A percentile compares a stretch with the other conserved stretches of the same genome.
Conservation (phyloP, 2,113 vertebrate genomes). For the Cisticola juncidis region DNA sequence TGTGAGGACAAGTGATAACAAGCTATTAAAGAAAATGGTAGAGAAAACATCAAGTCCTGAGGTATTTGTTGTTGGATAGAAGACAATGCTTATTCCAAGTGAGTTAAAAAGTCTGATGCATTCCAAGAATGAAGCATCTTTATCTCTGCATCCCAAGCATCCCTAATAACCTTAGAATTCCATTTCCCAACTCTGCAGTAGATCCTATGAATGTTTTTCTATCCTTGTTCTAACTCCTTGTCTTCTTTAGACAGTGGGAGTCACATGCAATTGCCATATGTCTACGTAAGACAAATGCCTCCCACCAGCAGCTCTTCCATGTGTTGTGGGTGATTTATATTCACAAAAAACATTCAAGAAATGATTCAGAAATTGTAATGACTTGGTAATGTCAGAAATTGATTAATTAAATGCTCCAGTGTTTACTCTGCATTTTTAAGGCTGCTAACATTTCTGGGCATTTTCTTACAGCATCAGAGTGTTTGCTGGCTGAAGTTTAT, state of each 20-base stretch:
- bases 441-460: constrained; percentile 26
- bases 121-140: neutral
- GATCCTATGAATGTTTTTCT: neutral
- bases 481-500: constrained; percentile 54
- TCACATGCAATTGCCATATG: neutral
- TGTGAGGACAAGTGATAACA: neutral
- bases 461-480: constrained; percentile 7
- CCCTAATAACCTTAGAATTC: neutral
- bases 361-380: constrained; percentile 45
- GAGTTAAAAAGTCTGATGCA: neutral
- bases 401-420: constrained; percentile 52
- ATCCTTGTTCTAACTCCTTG: neutral
- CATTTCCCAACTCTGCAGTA: neutral
- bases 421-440: constrained; percentile 32
- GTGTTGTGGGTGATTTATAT: constrained; percentile 23
- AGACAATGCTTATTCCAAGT: neutral
- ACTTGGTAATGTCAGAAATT: constrained; percentile 47
- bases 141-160: neutral
- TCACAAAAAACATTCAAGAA: constrained; percentile 29
- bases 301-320: neutral
- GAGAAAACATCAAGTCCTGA: neutral
- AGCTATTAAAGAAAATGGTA: neutral
- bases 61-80: neutral
- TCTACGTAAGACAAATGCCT: neutral
- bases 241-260: neutral